Conservation (phyloP, 2,113 vertebrate genomes). For the Malurus alboscapulatus region DNA sequence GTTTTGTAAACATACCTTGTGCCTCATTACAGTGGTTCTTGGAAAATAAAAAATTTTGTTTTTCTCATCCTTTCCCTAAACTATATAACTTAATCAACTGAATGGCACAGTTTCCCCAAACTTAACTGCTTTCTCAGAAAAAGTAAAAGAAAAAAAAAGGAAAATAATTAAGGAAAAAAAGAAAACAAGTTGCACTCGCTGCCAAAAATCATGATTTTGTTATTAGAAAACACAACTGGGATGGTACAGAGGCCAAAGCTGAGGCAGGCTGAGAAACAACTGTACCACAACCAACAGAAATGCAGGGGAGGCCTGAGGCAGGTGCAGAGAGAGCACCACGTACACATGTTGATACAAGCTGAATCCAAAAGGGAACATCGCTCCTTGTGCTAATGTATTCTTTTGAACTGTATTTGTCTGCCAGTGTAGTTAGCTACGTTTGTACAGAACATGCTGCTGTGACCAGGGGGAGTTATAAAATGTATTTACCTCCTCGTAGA, state of each 20-base stretch:
- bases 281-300: not conserved
- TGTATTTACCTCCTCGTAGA: not conserved
- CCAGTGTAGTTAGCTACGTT: not conserved
- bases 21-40: not conserved
- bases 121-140: not conserved
- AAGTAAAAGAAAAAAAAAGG: not conserved
- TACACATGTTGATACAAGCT: not conserved
- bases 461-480: not conserved
- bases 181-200: not conserved
- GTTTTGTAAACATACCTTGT: not conserved
- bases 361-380: not conserved
- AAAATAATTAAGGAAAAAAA: accelerated
- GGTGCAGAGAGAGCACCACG: not conserved
- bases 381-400: not conserved
- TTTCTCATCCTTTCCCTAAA: not conserved
- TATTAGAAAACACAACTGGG: not conserved
- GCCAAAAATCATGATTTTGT: not conserved
- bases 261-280: not conserved
- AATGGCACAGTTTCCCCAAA: not conserved
- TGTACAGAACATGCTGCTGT: not conserved
- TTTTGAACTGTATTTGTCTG: not conserved
- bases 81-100: not conserved
- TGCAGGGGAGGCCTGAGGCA: not conserved
- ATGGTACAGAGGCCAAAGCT: not conserved
- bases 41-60: not conserved